Percentiles rank a stretch among this genome's conserved stretches.
phyloP scores from a whole-genome alignment of 2,113 vertebrate genomes.

The Mustelus asterias region DNA sequence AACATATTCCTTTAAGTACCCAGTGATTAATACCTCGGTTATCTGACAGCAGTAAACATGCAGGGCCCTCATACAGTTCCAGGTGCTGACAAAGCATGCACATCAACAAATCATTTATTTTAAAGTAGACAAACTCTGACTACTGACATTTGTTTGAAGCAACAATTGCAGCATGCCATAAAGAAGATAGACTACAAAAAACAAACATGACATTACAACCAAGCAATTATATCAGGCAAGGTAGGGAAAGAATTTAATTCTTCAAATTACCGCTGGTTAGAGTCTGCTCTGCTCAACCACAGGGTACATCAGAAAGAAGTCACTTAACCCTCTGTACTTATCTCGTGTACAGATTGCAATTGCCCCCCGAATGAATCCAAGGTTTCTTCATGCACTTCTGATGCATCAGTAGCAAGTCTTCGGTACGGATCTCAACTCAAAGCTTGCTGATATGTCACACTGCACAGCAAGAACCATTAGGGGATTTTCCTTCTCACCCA shows the following conservation, averaged over 20 bases:
- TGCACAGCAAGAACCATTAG: neutral
- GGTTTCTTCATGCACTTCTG: neutral
- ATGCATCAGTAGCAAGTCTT: neutral
- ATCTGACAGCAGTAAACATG: conserved; percentile 6
- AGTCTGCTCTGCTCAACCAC: neutral
- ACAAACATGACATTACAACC: neutral
- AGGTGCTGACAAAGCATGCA: conserved; percentile 19
- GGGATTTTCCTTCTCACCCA: neutral
- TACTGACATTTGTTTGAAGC: conserved; percentile 21
- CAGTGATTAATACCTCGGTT: neutral
- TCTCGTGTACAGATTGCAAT: neutral
- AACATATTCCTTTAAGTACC: neutral
- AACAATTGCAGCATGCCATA: neutral
- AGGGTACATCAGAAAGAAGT: no score
- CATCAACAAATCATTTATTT: neutral
- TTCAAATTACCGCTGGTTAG: neutral
- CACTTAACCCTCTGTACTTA: neutral
- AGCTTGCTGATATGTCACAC: neutral
- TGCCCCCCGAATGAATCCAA: neutral
- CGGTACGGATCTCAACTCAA: neutral
- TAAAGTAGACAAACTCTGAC: neutral
- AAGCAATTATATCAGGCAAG: neutral
- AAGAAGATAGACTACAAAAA: neutral
- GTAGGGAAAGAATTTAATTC: neutral
- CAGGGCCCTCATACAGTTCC: conserved; percentile 24